Evolutionary conservation across 2,797 vertebrate species (phyloP).

Genomic region (Chromis chromis): DNA sequence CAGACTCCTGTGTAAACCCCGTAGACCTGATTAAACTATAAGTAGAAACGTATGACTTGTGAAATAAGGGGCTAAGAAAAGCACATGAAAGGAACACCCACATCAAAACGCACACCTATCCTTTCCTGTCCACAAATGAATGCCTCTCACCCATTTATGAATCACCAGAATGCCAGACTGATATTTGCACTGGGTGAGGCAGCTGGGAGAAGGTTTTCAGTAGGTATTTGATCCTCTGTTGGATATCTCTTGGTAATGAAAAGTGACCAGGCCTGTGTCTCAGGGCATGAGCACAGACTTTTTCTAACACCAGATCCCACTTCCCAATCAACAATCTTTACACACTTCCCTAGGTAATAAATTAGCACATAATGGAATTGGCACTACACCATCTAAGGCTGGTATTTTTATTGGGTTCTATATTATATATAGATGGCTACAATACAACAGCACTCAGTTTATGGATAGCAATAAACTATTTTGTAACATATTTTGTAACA

Average conservation of each 20-base stretch:
- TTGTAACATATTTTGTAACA: neutral
- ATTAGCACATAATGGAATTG: neutral
- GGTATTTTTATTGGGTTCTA: neutral
- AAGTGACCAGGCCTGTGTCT: slow-evolving; percentile 32
- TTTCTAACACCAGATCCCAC: slow-evolving; percentile 14
- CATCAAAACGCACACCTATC: slow-evolving; percentile 52
- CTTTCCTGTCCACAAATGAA: slow-evolving; percentile 52
- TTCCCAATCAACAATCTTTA: slow-evolving; percentile 10
- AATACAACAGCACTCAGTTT: neutral
- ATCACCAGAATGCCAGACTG: slow-evolving; percentile 66
- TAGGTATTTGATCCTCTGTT: slow-evolving; percentile 44
- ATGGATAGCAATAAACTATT: neutral
- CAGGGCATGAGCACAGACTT: neutral
- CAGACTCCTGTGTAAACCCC: slow-evolving; percentile 17
- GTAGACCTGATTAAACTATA: slow-evolving; percentile 24
- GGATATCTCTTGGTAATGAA: slow-evolving; percentile 34
- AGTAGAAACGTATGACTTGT: neutral
- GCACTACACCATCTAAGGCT: neutral
- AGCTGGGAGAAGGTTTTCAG: slow-evolving; percentile 39
- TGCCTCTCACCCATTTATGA: slow-evolving; percentile 63
- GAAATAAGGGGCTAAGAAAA: slow-evolving; percentile 27
- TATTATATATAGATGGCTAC: neutral
- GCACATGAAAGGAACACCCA: slow-evolving; percentile 40
- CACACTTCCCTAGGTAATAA: neutral
- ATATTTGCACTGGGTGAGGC: slow-evolving; percentile 75